These are phyloP conservation scores for Hylia prasina DNA, from an alignment of 2,113 vertebrate species.

Conservation along the genomic window DNA sequence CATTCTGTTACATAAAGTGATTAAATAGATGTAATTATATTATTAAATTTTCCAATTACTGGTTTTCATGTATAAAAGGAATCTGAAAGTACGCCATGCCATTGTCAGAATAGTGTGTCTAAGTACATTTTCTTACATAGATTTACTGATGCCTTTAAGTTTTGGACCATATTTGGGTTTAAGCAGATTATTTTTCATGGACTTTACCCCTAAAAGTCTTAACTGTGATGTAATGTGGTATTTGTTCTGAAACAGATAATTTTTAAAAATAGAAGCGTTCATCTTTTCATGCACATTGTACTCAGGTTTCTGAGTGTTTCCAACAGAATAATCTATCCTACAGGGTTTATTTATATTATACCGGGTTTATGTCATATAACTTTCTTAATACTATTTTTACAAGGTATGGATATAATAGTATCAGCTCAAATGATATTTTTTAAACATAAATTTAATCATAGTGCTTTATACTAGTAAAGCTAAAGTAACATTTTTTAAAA, in stretches of 20 bases:
- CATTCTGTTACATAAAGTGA: not conserved
- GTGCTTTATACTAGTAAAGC: not conserved
- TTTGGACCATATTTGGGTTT: not conserved
- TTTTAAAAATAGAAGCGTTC: not conserved
- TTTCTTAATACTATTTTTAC: not conserved
- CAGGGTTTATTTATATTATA: not conserved
- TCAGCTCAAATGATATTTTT: not conserved
- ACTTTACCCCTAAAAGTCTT: not conserved
- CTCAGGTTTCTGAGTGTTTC: not conserved
- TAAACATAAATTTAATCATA: not conserved
- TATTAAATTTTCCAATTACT: not conserved
- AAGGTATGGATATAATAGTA: not conserved
- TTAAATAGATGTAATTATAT: not conserved
- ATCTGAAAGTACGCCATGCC: not conserved
- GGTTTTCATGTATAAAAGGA: not conserved
- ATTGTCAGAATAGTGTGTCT: not conserved
- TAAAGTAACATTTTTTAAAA: not conserved
- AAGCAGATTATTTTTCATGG: not conserved
- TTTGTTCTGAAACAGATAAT: not conserved
- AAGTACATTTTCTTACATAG: not conserved
- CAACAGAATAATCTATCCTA: not conserved
- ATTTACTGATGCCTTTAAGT: not conserved
- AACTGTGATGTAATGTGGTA: not conserved
- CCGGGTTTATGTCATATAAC: not conserved
- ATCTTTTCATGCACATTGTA: not conserved